Conservation (phyloP, 2,113 vertebrate species). For the Eulemur rufifrons region DNA sequence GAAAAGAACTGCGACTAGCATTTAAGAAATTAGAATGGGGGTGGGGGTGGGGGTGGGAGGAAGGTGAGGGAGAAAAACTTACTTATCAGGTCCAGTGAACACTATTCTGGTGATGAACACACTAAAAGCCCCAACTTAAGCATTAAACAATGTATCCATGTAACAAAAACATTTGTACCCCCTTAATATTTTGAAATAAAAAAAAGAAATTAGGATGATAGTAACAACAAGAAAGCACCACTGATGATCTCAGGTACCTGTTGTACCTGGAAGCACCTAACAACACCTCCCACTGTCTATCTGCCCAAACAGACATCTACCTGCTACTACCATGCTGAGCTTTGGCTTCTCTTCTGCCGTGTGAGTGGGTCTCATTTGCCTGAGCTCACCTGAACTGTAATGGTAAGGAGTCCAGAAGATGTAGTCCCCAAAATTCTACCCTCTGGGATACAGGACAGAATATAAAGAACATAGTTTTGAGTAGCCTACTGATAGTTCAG, state of each 20-base stretch:
- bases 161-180: too few relatives aligned
- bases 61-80: too few relatives aligned
- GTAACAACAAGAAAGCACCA: neutral
- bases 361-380: neutral
- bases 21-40: slow-evolving; percentile 1
- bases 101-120: too few relatives aligned
- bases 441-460: neutral
- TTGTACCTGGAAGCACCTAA: neutral
- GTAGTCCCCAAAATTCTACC: neutral
- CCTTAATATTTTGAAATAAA: too few relatives aligned
- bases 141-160: too few relatives aligned
- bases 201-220: neutral
- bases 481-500: neutral
- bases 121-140: too few relatives aligned
- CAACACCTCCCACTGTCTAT: neutral
- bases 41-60: too few relatives aligned
- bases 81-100: too few relatives aligned
- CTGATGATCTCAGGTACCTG: neutral
- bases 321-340: neutral
- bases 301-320: neutral
- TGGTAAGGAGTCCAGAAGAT: neutral
- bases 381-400: neutral
- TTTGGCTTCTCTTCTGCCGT: neutral
- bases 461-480: neutral
- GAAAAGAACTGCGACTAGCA: neutral